Evolutionary conservation across 2,888 invertebrate species (phyloP).

Genomic region (Aleiodes alternator): DNA sequence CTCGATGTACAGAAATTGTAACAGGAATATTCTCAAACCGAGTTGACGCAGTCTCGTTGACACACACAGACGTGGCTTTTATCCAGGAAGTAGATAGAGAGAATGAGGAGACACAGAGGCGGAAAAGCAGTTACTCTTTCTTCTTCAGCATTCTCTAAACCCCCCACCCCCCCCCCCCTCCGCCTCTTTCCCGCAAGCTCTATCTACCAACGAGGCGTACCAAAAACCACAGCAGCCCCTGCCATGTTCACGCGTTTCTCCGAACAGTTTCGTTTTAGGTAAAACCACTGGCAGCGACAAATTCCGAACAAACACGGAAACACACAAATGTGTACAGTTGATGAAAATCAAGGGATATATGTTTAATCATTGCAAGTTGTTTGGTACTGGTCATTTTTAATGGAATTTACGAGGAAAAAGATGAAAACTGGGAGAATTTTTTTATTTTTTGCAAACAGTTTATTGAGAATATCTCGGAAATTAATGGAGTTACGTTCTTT

Average conservation of each 20-base stretch:
- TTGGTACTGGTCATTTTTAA: too few relatives aligned
- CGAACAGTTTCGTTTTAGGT: constrained; percentile 23
- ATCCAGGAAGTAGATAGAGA: neutral
- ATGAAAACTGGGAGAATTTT: too few relatives aligned
- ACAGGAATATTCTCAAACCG: neutral
- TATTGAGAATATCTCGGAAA: too few relatives aligned
- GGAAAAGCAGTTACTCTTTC: constrained; percentile 10
- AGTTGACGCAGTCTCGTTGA: constrained; percentile 39
- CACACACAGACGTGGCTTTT: constrained; percentile 42
- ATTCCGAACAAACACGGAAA: constrained; percentile 42
- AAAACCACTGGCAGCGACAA: constrained; percentile 2
- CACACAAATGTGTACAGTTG: constrained; percentile 17
- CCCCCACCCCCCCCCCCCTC: neutral
- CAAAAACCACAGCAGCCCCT: constrained; percentile 42
- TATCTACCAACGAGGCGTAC: constrained; percentile 33
- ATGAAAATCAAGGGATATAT: neutral
- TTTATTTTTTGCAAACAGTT: too few relatives aligned
- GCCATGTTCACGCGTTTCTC: constrained; percentile 33
- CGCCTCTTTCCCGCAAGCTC: constrained; percentile 2
- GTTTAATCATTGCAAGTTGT: too few relatives aligned
- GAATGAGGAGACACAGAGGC: neutral
- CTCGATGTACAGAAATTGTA: constrained; percentile 11
- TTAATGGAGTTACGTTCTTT: too few relatives aligned
- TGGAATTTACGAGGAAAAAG: too few relatives aligned
- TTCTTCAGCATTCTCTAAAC: neutral